Base-by-base conservation (phyloP, 1,140 invertebrate genomes). In the Nylanderia fulva region DNA sequence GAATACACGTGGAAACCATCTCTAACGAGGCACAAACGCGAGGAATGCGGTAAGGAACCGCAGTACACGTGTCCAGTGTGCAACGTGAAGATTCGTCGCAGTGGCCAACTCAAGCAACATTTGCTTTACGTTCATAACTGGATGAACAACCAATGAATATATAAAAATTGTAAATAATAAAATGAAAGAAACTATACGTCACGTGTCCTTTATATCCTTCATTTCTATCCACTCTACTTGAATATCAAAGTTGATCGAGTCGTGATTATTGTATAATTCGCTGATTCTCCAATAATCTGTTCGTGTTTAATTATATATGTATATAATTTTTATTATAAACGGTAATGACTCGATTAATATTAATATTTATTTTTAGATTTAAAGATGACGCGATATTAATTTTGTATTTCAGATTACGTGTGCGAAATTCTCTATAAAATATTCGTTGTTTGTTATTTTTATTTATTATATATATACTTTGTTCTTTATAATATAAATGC, bases 31-130 rank as follows among this genome's bases (percentile, higher is more conserved):
- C 95, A 95, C 64, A 92, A 94, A 85, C 91, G 94, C 18, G 94
- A 95, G 85, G 93, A 94, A 52, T 95, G 95, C 91, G 94, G 94
- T 66, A 95, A 94, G 89, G 90, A 93, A 33, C 92, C 94, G 48
- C 92, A 91, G 83, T 91, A 91, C 88, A 48, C n/a, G 39, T 93
- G 92, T 74, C 87, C 86, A 0, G 13, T 91, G 13, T 90, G 90
- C 60, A 21, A 42, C 24, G 21, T 13, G 6, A 88, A 86, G 60
- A 18, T 86, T 8, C 85, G 86, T 52, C 84, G 86, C 0, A 90
- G 74, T 7, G 75, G 66, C 45, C 84, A 84, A 33, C 68, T 90
- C 13, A 94, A 94, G 45, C 91, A 92, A 61, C 93, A 94, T 84
- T 84, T 94, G 5, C 29, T 85, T 15, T 91, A 93, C 52, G 77